Conservation (phyloP, 35 echinoderm and acorn worm genomes). For the Nesometra sesokonis region DNA sequence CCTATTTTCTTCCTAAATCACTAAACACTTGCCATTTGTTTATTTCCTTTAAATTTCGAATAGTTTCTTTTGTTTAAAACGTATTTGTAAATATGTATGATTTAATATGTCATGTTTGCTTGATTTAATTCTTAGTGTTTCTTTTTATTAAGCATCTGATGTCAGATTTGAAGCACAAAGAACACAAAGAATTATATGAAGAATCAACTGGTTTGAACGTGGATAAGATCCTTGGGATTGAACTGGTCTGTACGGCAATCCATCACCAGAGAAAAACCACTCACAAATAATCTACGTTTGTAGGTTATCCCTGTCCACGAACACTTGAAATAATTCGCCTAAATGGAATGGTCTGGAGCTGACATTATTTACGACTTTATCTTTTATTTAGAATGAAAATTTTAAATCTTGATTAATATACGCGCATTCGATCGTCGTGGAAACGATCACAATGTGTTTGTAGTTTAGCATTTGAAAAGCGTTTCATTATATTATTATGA, state of each 20-base stretch:
- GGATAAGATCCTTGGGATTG: too few species aligned
- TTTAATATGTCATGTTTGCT: too few species aligned
- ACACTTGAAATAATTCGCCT: background rate
- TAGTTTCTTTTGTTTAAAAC: too few species aligned
- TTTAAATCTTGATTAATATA: background rate
- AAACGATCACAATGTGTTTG: background rate
- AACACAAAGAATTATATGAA: background rate
- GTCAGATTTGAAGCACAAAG: too few species aligned
- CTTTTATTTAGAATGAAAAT: background rate
- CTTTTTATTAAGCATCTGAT: too few species aligned
- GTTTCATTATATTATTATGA: background rate
- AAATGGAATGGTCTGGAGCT: background rate
- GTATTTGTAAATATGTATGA: too few species aligned
- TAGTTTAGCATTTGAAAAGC: background rate
- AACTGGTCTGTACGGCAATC: background rate
- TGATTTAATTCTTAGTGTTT: too few species aligned
- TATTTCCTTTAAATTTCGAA: too few species aligned
- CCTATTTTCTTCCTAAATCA: too few species aligned
- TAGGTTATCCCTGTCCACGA: background rate
- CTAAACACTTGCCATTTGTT: too few species aligned
- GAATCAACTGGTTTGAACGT: background rate
- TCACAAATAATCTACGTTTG: background rate
- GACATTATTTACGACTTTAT: background rate
- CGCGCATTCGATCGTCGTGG: background rate
- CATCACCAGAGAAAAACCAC: background rate